Evolutionary conservation across 2,113 vertebrate species (phyloP).

Genomic region (Pristiophorus japonicus): DNA sequence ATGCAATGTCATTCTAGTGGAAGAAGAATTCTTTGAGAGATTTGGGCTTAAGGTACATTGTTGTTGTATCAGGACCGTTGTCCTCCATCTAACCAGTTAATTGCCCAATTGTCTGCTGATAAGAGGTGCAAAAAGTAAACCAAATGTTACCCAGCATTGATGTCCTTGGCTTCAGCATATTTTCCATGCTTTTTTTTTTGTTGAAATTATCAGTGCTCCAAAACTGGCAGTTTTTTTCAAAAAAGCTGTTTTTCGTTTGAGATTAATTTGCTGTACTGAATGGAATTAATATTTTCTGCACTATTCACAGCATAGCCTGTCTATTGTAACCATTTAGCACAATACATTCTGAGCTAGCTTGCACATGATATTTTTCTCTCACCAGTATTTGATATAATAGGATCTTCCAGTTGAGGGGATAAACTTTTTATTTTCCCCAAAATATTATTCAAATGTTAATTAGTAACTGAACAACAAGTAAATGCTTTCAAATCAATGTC

Average conservation of each 20-base stretch:
- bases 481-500: background rate
- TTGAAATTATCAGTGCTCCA: background rate
- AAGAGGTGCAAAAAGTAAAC: background rate
- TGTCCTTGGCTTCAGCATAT: background rate
- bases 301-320: background rate
- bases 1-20: background rate
- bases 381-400: background rate
- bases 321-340: background rate
- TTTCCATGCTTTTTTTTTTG: background rate
- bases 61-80: background rate
- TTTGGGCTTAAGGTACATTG: background rate
- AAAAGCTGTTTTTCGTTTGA: too few relatives aligned
- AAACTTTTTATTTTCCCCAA: background rate
- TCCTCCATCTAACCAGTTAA: background rate
- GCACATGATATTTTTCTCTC: background rate
- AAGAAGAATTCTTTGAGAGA: background rate
- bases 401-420: background rate
- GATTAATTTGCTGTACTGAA: background rate
- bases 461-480: background rate
- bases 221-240: background rate
- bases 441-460: background rate
- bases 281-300: background rate
- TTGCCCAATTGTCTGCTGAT: background rate
- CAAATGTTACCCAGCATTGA: background rate
- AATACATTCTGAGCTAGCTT: background rate